Conservation (phyloP, 2,888 invertebrate genomes). For the Drosophila vallismaia region DNA sequence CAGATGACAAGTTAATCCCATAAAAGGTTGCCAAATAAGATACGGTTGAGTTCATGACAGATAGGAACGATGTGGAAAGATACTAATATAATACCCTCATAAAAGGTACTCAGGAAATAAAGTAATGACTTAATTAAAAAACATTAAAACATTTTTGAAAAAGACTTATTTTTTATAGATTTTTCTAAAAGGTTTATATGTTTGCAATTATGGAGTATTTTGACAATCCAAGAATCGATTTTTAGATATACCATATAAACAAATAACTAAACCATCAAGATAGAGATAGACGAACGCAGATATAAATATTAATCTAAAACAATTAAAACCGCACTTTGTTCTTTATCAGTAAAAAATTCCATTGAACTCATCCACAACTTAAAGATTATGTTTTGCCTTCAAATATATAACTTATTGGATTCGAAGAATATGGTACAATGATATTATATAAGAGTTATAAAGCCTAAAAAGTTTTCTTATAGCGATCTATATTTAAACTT, state of each 20-base stretch:
- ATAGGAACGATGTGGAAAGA: slow-evolving; percentile 35
- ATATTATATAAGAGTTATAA: no score
- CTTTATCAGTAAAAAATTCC: slow-evolving; percentile 21
- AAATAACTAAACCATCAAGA: slow-evolving; percentile 1
- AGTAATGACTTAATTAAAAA: neutral
- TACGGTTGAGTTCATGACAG: slow-evolving; percentile 37
- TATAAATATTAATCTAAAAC: slow-evolving; percentile 9
- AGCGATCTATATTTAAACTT: neutral
- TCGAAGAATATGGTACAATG: neutral
- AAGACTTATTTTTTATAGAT: no score
- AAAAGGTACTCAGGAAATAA: neutral
- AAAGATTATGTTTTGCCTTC: slow-evolving; percentile 12
- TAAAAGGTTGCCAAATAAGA: slow-evolving; percentile 34
- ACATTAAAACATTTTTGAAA: no score
- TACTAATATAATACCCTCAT: slow-evolving; percentile 11
- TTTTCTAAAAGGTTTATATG: no score
- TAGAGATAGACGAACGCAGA: neutral
- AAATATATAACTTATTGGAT: neutral
- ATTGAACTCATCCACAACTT: slow-evolving; percentile 27
- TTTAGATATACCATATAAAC: slow-evolving; percentile 1
- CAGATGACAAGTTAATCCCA: slow-evolving; percentile 28
- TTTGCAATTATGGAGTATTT: no score
- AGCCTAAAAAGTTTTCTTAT: no score
- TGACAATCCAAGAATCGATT: neutral
- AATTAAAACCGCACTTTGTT: slow-evolving; percentile 18